Evolutionary conservation across 2,888 invertebrate species (phyloP).

Genomic region (Vanessa cardui): DNA sequence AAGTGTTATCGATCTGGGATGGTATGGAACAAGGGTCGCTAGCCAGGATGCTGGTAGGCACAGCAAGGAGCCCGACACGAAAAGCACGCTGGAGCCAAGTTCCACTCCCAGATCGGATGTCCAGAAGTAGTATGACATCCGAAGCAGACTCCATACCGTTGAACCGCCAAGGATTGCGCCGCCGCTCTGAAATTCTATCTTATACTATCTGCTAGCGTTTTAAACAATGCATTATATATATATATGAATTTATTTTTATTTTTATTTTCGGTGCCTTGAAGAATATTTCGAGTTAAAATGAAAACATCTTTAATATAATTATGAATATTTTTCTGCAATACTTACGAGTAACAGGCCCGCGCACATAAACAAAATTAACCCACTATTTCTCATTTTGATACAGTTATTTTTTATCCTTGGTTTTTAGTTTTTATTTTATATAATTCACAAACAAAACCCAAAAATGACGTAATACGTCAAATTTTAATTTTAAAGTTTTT

Average conservation of each 20-base stretch:
- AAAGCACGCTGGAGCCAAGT: conserved; percentile 58
- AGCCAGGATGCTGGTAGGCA: conserved; percentile 76
- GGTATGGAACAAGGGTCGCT: conserved; percentile 67
- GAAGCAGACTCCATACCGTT: conserved; percentile 65
- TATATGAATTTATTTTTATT: too few species aligned
- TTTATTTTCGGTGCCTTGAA: too few species aligned
- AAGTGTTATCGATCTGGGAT: conserved; percentile 58
- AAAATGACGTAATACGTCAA: conserved; percentile 20
- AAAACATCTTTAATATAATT: background rate
- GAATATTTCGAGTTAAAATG: background rate
- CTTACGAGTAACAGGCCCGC: conserved; percentile 71
- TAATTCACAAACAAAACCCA: conserved; percentile 12
- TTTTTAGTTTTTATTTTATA: conserved; percentile 24
- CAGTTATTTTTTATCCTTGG: conserved; percentile 18
- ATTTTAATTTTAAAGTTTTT: background rate
- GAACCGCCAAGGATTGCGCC: conserved; percentile 68
- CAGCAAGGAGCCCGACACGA: conserved; percentile 65
- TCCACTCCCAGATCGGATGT: conserved; percentile 70
- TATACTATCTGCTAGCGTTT: background rate
- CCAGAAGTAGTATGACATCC: conserved; percentile 77
- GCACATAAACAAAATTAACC: conserved; percentile 66
- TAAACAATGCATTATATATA: background rate
- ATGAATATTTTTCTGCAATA: conserved; percentile 15
- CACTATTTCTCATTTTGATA: conserved; percentile 63
- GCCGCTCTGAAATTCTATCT: conserved; percentile 57